Conservation (phyloP, 2,113 vertebrate genomes). For the Hyla sarda region DNA sequence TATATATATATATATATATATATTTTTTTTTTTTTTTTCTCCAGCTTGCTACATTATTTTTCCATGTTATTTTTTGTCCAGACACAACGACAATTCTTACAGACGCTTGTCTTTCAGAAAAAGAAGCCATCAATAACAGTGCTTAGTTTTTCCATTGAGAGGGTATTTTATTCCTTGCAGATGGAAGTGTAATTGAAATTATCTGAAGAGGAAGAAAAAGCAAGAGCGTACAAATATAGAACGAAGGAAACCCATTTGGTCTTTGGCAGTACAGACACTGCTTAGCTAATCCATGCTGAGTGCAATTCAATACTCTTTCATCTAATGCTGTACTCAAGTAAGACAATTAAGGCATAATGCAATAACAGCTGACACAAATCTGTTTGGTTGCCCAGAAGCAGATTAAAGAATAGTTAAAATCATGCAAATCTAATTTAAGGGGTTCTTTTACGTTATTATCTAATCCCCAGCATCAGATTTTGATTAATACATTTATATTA, state of each 20-base stretch:
- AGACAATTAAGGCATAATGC: conserved; percentile 87
- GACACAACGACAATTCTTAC: not conserved
- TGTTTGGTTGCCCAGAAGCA: conserved; percentile 81
- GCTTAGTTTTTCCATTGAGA: conserved; percentile 68
- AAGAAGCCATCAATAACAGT: conserved; percentile 25
- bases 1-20: too few relatives aligned
- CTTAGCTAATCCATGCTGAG: conserved; percentile 80
- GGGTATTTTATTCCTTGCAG: conserved; percentile 73
- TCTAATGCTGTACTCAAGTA: conserved; percentile 79
- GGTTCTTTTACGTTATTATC: conserved; percentile 71
- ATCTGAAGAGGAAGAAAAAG: conserved; percentile 68
- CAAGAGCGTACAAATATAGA: conserved; percentile 83
- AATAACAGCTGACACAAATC: conserved; percentile 83
- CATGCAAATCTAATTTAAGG: conserved; percentile 77
- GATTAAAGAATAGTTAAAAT: conserved; percentile 84
- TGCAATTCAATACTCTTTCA: conserved; percentile 82
- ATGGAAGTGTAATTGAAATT: conserved; percentile 76
- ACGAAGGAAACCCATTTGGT: conserved; percentile 80
- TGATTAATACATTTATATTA: conserved; percentile 73
- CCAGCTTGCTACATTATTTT: too few relatives aligned
- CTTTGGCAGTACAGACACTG: conserved; percentile 76
- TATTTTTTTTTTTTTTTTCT: too few relatives aligned
- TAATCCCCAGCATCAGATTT: conserved; percentile 73
- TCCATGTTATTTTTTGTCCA: not conserved
- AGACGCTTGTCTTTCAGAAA: conserved; percentile 24